Evolutionary conservation across 1,140 invertebrate genomes (phyloP), one percentile per base, ranked within the genome.

Genomic region (Diplogasteroides magnus): DNA sequence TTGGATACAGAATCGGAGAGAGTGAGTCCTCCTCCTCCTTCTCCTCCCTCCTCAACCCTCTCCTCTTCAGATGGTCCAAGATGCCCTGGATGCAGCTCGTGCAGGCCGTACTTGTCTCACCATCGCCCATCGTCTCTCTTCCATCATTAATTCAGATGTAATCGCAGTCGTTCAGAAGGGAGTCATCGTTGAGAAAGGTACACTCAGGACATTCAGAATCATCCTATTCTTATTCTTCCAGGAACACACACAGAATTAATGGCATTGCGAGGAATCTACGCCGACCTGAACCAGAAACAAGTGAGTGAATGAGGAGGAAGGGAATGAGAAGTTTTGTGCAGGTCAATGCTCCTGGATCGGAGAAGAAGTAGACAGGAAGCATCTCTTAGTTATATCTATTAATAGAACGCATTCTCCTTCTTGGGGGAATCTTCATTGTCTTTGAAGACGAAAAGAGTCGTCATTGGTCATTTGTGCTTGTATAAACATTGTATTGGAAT

Each of bases 121-220:
- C 19, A 85, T 86, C 31, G 85, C 85, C 25, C 85, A 86, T 72
- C 69, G 85, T 31, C 78, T 86, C 48, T 85, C 84, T 26, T 85
- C 85, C 11, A 56, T 73, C 15, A 15, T 32, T 1, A 63, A 76
- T 84, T 11, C 82, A 82, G 29, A 76, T 74, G 29, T 13, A 78
- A 13, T 78, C 76, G 60, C 63, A 1, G 85, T 85, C 6, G 59
- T 86, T 14, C 74, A 82, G 58, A 32, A 79, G 2, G 84, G 84
- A 64, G 61, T 75, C 29, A 75, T 84, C 11, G 74, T 77, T 6
- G 84, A 84, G 74, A 31, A 74, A 59, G 73, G 71, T n/a, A n/a
- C n/a, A n/a, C n/a, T 68, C 23, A 58, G 64, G 6, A 11, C 2
- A 66, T 68, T 37, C 79, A 78, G 37, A 15, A 66, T 68, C 37